Evolutionary conservation across 2,888 invertebrate species (phyloP).

Genomic region (Papilio demoleus): DNA sequence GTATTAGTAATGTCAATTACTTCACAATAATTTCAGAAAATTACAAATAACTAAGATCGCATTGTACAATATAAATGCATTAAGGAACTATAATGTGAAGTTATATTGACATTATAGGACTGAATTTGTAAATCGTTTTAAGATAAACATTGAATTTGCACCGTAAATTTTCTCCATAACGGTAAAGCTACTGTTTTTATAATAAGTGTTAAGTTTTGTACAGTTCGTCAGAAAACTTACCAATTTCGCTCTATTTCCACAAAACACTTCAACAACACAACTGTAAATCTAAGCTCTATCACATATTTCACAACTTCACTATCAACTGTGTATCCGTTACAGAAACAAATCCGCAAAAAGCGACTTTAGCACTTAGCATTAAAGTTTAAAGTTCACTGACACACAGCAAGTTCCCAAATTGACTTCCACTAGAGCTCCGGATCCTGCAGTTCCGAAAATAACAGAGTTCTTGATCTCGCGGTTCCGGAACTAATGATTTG

Average conservation of each 20-base stretch:
- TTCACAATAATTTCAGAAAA: conserved; percentile 1
- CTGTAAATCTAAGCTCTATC: background rate
- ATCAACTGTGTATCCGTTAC: conserved; percentile 29
- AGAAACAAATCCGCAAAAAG: conserved; percentile 23
- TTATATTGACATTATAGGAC: conserved; percentile 15
- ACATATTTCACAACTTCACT: conserved; percentile 15
- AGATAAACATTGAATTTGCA: no score
- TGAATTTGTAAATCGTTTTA: no score
- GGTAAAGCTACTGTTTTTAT: no score
- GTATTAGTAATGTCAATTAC: conserved; percentile 10
- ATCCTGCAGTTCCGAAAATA: background rate
- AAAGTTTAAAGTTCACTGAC: conserved; percentile 30
- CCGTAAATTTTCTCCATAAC: no score
- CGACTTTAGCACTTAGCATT: conserved; percentile 17
- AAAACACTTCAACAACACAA: background rate
- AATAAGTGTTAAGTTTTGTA: background rate
- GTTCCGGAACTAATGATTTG: background rate
- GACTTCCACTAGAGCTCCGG: no score
- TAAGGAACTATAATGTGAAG: conserved; percentile 32
- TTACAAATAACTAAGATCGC: background rate
- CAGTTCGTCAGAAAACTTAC: no score
- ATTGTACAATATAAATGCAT: conserved; percentile 31
- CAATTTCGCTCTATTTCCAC: background rate
- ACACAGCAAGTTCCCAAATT: no score
- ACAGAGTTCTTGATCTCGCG: background rate